Conservation (phyloP, 2,113 vertebrate genomes). For the Notechis scutatus region DNA sequence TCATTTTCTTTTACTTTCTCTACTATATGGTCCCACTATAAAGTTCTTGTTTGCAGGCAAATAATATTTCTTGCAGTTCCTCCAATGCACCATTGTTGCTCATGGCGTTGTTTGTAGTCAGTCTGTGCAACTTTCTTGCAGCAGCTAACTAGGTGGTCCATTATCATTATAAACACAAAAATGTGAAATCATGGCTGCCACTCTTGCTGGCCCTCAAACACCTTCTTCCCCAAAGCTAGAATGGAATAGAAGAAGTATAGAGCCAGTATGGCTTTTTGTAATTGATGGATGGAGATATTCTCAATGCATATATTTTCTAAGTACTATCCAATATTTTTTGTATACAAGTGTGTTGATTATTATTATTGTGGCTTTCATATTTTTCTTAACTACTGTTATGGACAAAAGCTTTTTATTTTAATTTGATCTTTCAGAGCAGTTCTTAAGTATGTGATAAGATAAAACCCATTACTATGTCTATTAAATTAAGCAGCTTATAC, state of each 20-base stretch:
- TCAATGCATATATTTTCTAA: not conserved
- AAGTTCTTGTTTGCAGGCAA: not conserved
- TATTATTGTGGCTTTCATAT: not conserved
- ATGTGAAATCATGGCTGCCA: not conserved
- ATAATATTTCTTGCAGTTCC: not conserved
- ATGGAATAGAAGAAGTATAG: not conserved
- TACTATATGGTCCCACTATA: not conserved
- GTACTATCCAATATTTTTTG: not conserved
- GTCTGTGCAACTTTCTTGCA: not conserved
- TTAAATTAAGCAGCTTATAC: not conserved
- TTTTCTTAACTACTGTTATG: not conserved
- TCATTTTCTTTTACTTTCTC: not conserved
- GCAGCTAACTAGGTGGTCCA: not conserved
- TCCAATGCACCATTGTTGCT: not conserved
- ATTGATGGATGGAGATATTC: not conserved
- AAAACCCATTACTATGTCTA: not conserved
- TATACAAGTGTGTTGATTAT: not conserved
- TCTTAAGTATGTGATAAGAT: not conserved
- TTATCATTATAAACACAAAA: not conserved
- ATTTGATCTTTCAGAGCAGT: not conserved
- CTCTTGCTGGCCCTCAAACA: not conserved
- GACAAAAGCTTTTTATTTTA: not conserved
- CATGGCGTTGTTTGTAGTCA: not conserved
- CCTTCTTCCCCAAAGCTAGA: not conserved
- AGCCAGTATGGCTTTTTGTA: not conserved